A percentile compares a stretch with the other conserved stretches of the same genome.
Evolutionary conservation across 2,113 vertebrate species (phyloP).

Genomic region (Menura novaehollandiae): DNA sequence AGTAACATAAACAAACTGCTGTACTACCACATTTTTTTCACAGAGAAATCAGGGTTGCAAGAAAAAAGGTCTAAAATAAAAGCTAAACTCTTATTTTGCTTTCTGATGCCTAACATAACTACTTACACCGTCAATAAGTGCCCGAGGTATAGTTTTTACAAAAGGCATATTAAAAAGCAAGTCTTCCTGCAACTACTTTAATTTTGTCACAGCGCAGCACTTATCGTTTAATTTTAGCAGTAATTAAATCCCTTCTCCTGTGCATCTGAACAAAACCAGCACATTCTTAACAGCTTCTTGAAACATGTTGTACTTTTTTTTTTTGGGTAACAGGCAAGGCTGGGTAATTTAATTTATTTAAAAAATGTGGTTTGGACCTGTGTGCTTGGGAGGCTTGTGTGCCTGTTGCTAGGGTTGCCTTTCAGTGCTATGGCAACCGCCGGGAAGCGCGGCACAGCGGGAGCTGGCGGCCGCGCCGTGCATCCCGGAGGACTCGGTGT

Average conservation of each 20-base stretch:
- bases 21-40: background rate
- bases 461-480: rapidly evolving
- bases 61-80: background rate
- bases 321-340: background rate
- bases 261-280: background rate
- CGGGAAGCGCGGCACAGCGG: background rate
- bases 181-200: background rate
- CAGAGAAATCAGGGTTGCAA: background rate
- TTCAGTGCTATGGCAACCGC: constrained; percentile 54
- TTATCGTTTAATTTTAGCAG: background rate
- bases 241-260: constrained; percentile 15
- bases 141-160: background rate
- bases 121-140: background rate
- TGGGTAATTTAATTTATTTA: constrained; percentile 26
- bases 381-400: background rate
- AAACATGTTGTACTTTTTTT: background rate
- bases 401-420: constrained; percentile 58
- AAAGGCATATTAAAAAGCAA: background rate
- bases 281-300: background rate
- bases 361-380: constrained; percentile 11
- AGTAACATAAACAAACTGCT: background rate
- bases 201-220: background rate
- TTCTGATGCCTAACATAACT: background rate
- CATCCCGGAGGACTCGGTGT: background rate
- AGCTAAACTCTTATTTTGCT: background rate